Percentiles rank a stretch among this genome's conserved stretches.
Conservation (phyloP, 1,140 invertebrate genomes). For the Drosophila mojavensis region DNA sequence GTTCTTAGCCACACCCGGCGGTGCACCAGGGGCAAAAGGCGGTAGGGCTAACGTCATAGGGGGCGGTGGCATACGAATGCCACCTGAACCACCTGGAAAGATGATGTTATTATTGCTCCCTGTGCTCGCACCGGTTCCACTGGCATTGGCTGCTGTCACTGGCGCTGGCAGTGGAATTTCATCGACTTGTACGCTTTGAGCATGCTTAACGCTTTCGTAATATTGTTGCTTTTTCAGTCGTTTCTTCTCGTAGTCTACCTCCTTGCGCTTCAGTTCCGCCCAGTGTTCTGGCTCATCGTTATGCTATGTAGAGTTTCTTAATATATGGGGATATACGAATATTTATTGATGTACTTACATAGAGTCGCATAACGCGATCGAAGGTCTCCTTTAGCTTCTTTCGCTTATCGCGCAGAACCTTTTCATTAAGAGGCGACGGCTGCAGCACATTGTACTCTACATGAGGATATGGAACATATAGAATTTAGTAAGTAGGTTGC, state of each 20-base stretch:
- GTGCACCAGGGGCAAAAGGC: conserved; percentile 76
- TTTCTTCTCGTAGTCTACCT: conserved; percentile 96
- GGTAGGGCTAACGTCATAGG: conserved; percentile 75
- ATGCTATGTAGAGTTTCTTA: conserved; percentile 86
- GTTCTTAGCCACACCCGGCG: conserved; percentile 69
- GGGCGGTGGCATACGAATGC: conserved; percentile 72
- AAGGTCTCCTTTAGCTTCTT: conserved; percentile 98
- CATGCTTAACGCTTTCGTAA: conserved; percentile 97
- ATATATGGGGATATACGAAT: background rate
- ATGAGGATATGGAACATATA: conserved; percentile 18
- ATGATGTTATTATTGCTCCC: conserved; percentile 5
- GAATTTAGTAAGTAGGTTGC: background rate
- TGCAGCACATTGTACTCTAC: conserved; percentile 97
- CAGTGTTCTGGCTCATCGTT: conserved; percentile 98
- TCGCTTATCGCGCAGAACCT: conserved; percentile 97
- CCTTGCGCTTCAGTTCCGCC: conserved; percentile 94
- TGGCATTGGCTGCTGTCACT: conserved; percentile 29
- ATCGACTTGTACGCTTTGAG: conserved; percentile 97
- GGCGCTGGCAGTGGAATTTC: conserved; percentile 97
- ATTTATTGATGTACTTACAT: conserved; percentile 90
- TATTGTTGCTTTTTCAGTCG: conserved; percentile 93
- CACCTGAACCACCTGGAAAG: conserved; percentile 20
- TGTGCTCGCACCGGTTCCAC: background rate
- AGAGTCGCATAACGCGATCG: conserved; percentile 96
- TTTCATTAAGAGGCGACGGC: conserved; percentile 97